Evolutionary conservation across 2,888 invertebrate species (phyloP).

Genomic region (Diarsia brunnea): DNA sequence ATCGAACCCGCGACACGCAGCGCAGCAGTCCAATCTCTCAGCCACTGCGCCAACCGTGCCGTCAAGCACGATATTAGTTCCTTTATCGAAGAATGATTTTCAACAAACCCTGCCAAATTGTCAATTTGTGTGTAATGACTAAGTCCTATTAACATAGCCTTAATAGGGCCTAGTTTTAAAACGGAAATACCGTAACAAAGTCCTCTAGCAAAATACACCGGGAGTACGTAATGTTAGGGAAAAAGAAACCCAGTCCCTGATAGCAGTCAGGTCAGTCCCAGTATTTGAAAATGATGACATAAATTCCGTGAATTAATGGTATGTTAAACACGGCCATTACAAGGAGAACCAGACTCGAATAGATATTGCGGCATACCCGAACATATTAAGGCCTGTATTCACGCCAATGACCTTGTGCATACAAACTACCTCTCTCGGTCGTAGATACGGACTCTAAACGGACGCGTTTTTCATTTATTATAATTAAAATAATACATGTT

Average conservation of each 20-base stretch:
- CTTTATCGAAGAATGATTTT: neutral
- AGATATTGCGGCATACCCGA: conserved; percentile 25
- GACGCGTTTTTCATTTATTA: too few species aligned
- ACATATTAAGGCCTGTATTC: too few species aligned
- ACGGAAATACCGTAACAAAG: neutral
- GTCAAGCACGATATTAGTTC: neutral
- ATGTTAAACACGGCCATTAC: conserved; percentile 24
- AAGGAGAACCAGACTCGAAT: conserved; percentile 43
- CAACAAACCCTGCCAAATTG: neutral
- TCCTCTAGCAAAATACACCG: neutral
- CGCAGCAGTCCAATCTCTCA: too few species aligned
- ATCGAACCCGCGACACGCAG: too few species aligned
- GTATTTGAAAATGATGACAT: conserved; percentile 41
- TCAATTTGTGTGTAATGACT: neutral
- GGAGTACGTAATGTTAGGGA: conserved; percentile 27
- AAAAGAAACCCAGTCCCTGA: conserved; percentile 10
- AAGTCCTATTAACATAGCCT: neutral
- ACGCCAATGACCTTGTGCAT: too few species aligned
- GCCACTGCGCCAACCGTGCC: too few species aligned
- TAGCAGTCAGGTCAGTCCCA: neutral
- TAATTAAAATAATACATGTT: too few species aligned
- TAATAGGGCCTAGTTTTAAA: neutral
- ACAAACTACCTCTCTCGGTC: too few species aligned
- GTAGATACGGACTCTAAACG: too few species aligned
- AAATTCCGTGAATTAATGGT: conserved; percentile 36